Conservation (phyloP, 2,113 vertebrate genomes). For the Pogonocichla stellata region DNA sequence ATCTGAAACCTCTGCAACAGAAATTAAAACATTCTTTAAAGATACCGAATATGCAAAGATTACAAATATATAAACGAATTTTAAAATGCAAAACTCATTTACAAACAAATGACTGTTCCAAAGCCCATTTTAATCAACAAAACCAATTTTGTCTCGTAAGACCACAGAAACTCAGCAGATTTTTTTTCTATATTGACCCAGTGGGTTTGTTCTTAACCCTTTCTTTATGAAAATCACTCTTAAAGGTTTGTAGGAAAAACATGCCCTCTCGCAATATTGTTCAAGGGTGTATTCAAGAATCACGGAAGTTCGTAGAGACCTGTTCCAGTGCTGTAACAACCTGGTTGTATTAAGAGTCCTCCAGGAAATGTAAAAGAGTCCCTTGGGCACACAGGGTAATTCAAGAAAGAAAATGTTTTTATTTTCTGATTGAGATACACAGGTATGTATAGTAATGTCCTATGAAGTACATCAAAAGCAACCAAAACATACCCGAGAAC, state of each 20-base stretch:
- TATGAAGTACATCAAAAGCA: not conserved
- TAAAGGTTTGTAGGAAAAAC: not conserved
- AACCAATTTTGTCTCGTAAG: not conserved
- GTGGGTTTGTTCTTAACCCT: not conserved
- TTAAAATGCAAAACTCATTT: not conserved
- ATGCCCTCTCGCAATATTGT: not conserved
- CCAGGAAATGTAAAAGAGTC: not conserved
- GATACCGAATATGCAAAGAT: not conserved
- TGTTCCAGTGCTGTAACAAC: constrained; percentile 26
- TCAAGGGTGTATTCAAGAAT: not conserved
- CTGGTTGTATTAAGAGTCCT: not conserved
- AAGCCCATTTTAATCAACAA: not conserved
- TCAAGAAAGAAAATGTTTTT: not conserved
- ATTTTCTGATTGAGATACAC: not conserved
- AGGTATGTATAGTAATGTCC: not conserved
- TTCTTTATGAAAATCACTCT: not conserved
- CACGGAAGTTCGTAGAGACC: not conserved
- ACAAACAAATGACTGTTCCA: not conserved
- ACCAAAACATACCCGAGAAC: not conserved
- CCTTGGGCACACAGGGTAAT: not conserved
- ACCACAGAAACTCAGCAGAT: not conserved
- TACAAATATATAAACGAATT: not conserved
- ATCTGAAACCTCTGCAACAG: constrained; percentile 15
- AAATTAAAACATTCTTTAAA: not conserved
- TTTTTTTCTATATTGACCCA: not conserved